Percentiles rank a stretch among this genome's conserved stretches.
phyloP scores from a whole-genome alignment of 2,888 invertebrate species.

The Thereva nobilitata region DNA sequence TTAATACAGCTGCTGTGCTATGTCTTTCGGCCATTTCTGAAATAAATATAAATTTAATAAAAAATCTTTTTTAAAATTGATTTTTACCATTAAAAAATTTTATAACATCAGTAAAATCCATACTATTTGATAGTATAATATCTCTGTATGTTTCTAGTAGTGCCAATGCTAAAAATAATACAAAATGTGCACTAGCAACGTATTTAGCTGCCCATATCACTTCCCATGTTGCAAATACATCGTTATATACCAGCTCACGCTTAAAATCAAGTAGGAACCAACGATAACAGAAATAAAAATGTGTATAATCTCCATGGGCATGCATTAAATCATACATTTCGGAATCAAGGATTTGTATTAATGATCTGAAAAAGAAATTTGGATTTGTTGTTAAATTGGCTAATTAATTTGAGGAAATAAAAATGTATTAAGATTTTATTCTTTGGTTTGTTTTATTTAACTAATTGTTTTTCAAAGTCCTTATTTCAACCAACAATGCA shows the following conservation, averaged over 20 bases:
- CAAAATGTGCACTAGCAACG: slow-evolving; percentile 86
- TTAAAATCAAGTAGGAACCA: slow-evolving; percentile 98
- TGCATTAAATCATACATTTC: slow-evolving; percentile 95
- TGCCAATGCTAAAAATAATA: slow-evolving; percentile 89
- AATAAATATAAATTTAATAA: slow-evolving; percentile 48
- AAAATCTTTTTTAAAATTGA: too few relatives aligned
- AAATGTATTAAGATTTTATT: too few relatives aligned
- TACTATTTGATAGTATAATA: slow-evolving; percentile 91
- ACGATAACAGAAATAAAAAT: slow-evolving; percentile 96
- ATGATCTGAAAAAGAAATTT: slow-evolving; percentile 60
- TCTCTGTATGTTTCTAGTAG: slow-evolving; percentile 90
- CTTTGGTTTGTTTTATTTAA: too few relatives aligned
- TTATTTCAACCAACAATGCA: too few relatives aligned
- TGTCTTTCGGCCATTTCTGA: slow-evolving; percentile 97
- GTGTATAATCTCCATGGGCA: slow-evolving; percentile 93
- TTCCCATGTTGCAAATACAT: slow-evolving; percentile 95
- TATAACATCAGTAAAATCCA: slow-evolving; percentile 98
- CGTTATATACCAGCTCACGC: slow-evolving; percentile 87
- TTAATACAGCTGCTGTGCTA: slow-evolving; percentile 79
- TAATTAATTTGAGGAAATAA: not conserved
- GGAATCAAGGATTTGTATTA: slow-evolving; percentile 87
- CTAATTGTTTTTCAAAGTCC: too few relatives aligned
- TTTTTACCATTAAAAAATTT: slow-evolving; percentile 93
- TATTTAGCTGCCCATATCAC: slow-evolving; percentile 92
- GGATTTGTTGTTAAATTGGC: not conserved